Evolutionary conservation across 2,113 vertebrate genomes (phyloP), one percentile per base, ranked within the genome.

Genomic region (Bos indicus): DNA sequence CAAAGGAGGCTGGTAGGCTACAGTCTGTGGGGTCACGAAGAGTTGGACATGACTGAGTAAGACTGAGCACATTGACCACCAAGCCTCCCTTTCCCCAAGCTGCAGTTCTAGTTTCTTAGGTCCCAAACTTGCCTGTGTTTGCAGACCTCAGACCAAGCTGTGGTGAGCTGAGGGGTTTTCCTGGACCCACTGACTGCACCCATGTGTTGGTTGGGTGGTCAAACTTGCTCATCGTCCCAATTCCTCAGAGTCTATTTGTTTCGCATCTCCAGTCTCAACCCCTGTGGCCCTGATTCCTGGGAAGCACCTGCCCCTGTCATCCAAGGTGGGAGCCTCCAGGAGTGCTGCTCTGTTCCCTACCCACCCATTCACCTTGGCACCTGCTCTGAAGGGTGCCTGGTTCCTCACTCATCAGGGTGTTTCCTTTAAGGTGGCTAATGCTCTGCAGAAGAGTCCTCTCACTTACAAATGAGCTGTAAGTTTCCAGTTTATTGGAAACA

Each of bases 401-500:
- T 12, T 59, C 48, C 80, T 81, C 13, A 33, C 46, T 25, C 17
- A 1, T 48, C 14, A n/a, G 11, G 14, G 1, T 6, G 93, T 71
- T 84, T 40, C 82, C 62, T 87, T 6, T 26, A 4, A 16, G 56
- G 54, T 5, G 7, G 51, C 33, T 91, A 33, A 36, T 17, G 46
- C 77, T 56, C 10, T 21, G 14, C 0, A 21, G 46, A 80, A 71
- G 91, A 80, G 26, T 88, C 15, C 19, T 86, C 40, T 91, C 77
- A 36, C 85, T 95, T 52, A 82, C 67, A 71, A 80, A 62, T n/a
- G 51, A 97, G 88, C 82, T 97, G 40, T 25, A 51, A 36, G 5
- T 91, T 94, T 97, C 88, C 60, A 91, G 85, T 62, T 94, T 88
- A 95, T 89, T 96, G 83, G 59, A 90, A 94, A 78, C 51, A 81